Base-by-base conservation (phyloP, 2,797 vertebrate genomes). In the Oreochromis grahami region DNA sequence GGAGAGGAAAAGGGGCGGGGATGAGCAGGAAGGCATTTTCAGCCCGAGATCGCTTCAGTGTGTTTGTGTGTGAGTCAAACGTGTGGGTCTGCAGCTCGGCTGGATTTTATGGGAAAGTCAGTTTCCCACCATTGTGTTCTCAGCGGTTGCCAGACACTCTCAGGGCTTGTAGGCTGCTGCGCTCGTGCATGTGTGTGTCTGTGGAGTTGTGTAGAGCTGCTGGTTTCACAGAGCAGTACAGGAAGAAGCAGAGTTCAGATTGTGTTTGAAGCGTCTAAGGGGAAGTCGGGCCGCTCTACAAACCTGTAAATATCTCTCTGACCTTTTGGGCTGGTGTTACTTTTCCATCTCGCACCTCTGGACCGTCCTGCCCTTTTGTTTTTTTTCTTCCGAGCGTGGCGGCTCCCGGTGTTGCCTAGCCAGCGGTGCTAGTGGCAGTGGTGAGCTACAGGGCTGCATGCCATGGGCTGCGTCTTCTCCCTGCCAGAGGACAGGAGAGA, bases 401-500 rank as follows among this genome's bases (percentile, higher is more conserved):
- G 53, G 85, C 84, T 87, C 85, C 86, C 76, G 41, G 85, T 32
- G 92, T 87, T 84, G 85, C 84, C 86, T 91, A 84, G 93, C 90
- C 89, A 82, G 85, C 74, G 65, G 85, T 86, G 92, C 87, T 94
- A 87, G 92, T 89, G 91, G 87, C 85, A 87, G 84, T 77, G 81
- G 87, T 77, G 88, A 84, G 84, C 89, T 85, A 87, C 79, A 87
- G 90, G 92, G 89, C 89, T 91, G 87, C 86, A 87, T 93, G 94
- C 87, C 93, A 97, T 99, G 98, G 98, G 98, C 90, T 99, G 98
- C 10, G 87, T 95, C n/a, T 98, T 97, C 95, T 98, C 98, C 1
- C 94, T 96, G 91, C 97, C 96, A 0, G 95, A 81, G 86, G 97
- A 98, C 79, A 96, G 97, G 86, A 91, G 92, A 92, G 93, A 89